phyloP scores from a whole-genome alignment of 2,888 invertebrate species.

The Nymphalis c-album region DNA sequence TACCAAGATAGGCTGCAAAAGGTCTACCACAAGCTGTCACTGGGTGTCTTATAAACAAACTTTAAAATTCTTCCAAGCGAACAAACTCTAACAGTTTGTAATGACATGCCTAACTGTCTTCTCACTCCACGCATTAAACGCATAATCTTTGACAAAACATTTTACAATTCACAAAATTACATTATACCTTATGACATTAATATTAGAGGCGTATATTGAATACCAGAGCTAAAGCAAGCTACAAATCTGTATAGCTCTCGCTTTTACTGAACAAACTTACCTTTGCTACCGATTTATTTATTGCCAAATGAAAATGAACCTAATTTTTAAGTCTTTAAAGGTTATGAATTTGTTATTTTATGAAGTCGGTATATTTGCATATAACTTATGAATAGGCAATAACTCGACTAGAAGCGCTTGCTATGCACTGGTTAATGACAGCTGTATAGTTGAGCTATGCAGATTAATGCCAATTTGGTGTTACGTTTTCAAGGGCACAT shows the following conservation, averaged over 20 bases:
- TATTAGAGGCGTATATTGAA: slow-evolving; percentile 32
- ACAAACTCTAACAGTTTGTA: slow-evolving; percentile 58
- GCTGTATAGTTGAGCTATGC: slow-evolving; percentile 63
- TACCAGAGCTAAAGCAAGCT: slow-evolving; percentile 31
- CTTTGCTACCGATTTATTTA: slow-evolving; percentile 25
- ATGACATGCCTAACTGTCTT: slow-evolving; percentile 57
- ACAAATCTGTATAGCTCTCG: slow-evolving; percentile 43
- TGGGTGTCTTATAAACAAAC: slow-evolving; percentile 45
- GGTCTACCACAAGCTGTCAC: too few species aligned
- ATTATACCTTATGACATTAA: slow-evolving; percentile 7
- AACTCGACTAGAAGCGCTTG: slow-evolving; percentile 60
- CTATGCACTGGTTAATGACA: slow-evolving; percentile 65
- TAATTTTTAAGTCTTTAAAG: slow-evolving; percentile 19
- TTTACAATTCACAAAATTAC: neutral
- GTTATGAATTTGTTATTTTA: slow-evolving; percentile 1
- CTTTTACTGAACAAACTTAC: slow-evolving; percentile 28
- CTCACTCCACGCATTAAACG: slow-evolving; percentile 51
- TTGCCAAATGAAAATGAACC: slow-evolving; percentile 21
- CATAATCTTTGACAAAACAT: slow-evolving; percentile 39
- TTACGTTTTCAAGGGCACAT: slow-evolving; percentile 32
- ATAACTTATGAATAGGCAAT: slow-evolving; percentile 64
- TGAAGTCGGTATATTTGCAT: slow-evolving; percentile 32
- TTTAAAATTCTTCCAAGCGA: slow-evolving; percentile 51
- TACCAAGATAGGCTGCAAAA: too few species aligned
- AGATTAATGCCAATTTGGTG: slow-evolving; percentile 66